Evolutionary conservation across 1,140 invertebrate species (phyloP), one percentile per base, ranked within the genome.

Genomic region (Olivierus martensii): DNA sequence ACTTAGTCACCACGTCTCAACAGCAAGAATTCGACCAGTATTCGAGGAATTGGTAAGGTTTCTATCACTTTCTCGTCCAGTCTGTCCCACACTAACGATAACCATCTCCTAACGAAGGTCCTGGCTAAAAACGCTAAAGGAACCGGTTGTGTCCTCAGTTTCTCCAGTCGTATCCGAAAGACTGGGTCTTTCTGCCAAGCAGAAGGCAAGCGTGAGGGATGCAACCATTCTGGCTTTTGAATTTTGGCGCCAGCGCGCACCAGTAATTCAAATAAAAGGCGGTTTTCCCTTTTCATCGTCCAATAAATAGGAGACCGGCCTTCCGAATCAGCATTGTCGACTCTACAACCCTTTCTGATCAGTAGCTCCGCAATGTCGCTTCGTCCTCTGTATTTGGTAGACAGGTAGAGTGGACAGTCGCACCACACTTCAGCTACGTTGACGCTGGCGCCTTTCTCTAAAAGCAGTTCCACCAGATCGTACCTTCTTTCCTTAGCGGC

Each of bases 401-500:
- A 28, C 11, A 49, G 18, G 17, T 48, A 42, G 3, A 60, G 37
- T 11, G 59, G 59, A 34, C 56, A 60, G 19, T 58, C 56, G 14
- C 38, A 47, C 38, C 47, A 53, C 43, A 18, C 4, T 14, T 35
- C 12, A 6, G 36, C 44, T 3, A 15, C 19, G 15, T 21, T 47
- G 14, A 62, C 14, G 17, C 51, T 36, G 22, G 56, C 59, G 12
- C 55, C 54, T 17, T 47, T 38, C 15, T 47, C 34, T 17, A 64
- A 39, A 18, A 64, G 45, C 5, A 58, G 15, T 9, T 49, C 18
- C 5, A 60, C 54, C 9, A 62, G 46, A 36, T 59, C 58, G 4
- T 34, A 11, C n/a, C 51, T 34, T 7, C 39, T 34, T 38, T 49
- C 36, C 37, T 59, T 55, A n/a, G 52, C 59, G 4, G 61, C 61